A percentile compares a stretch with the other conserved stretches of the same genome.
These are phyloP conservation scores for Aphaenogaster floridana DNA, from an alignment of 1,140 invertebrate genomes.

Conservation along the genomic window DNA sequence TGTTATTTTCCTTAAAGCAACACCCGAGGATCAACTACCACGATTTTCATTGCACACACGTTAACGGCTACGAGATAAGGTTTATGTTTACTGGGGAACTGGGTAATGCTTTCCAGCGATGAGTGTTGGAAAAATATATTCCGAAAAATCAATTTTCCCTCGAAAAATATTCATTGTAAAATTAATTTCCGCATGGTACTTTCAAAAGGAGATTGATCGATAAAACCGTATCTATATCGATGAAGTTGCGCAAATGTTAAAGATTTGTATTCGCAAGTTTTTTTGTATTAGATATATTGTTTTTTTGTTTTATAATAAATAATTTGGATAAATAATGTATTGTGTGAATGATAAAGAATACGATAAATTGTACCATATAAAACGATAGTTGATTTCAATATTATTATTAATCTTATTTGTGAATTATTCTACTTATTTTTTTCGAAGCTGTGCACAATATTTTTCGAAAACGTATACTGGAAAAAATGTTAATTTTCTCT, in stretches of 20 bases:
- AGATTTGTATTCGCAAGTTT: neutral
- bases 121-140: slow-evolving; percentile 5
- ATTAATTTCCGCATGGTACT: neutral
- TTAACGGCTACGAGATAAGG: slow-evolving; percentile 42
- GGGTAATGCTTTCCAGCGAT: neutral
- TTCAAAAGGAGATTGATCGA: neutral
- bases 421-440: neutral
- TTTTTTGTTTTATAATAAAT: neutral
- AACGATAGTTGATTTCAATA: neutral
- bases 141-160: slow-evolving; percentile 24
- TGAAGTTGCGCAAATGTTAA: neutral
- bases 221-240: neutral
- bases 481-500: slow-evolving; percentile 6
- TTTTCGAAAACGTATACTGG: neutral
- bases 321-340: neutral
- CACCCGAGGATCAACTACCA: slow-evolving; percentile 21
- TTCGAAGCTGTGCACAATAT: neutral
- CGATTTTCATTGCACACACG: slow-evolving; percentile 32
- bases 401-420: neutral
- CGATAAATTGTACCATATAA: neutral
- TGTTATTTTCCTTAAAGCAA: slow-evolving; percentile 51
- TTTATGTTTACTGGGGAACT: slow-evolving; percentile 42
- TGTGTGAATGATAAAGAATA: neutral
- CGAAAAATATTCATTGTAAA: slow-evolving; percentile 26
- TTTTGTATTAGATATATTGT: neutral